Evolutionary conservation across 37 sponge, comb jelly and placozoan genomes (phyloP), one percentile per base, ranked within the genome.

Genomic region (Beroe forskalii): DNA sequence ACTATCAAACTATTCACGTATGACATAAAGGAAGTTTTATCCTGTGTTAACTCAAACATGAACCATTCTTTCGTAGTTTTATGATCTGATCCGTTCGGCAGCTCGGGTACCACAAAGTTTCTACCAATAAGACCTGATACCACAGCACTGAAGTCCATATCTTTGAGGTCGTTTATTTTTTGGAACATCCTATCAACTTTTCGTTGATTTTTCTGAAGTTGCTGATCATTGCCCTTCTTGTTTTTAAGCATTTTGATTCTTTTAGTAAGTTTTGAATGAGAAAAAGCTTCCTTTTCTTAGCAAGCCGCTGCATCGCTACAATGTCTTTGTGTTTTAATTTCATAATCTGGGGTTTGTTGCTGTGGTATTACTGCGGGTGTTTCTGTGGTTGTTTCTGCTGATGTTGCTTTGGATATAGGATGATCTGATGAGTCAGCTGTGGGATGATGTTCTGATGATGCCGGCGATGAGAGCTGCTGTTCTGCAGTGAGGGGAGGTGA

Each of bases 21-120:
- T 3, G 43, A 41, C 86, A 80, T 80, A 27, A 80, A 80, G n/a
- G 86, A 80, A 20, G 55, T 22, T 43, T 80, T 80, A 43, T 80
- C 86, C 4, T 80, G 55, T n/a, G 55, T 41, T 3, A 80, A 27
- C 31, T 80, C 86, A 25, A 23, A 80, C 55, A 44, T 42, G 40
- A 80, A 80, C 86, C 86, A 80, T 12, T 41, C 44, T 41, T 27
- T 41, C 9, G 86, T 80, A 6, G 37, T 17, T 42, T 41, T 17
- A 0, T 41, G 86, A 41, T 80, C 48, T n/a, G 66, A 64, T 64
- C 55, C 55, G 12, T 48, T 48, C 12, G 55, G 12, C 1, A 32
- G 28, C 1, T 69, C 72, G 12, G 86, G 40, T 24, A 41, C n/a
- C 1, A 33, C 22, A 25, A 43, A 80, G 19, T 80, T 80, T 25